Base-by-base conservation (phyloP, 2,797 vertebrate genomes). In the Acrossocheilus wenchowensis region DNA sequence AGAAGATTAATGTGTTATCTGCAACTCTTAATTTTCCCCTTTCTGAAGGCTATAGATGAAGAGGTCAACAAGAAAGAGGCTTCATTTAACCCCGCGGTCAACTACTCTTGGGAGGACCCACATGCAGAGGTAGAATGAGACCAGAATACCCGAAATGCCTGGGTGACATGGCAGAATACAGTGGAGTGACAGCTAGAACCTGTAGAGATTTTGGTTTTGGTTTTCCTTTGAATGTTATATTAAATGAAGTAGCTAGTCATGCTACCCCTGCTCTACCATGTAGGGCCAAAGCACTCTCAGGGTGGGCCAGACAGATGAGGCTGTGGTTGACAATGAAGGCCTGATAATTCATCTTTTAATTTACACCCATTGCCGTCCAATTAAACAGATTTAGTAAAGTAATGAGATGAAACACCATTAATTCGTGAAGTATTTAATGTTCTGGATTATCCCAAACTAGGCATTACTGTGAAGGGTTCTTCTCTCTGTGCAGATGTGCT, bases 401-500 rank as follows among this genome's bases (percentile, higher is more conserved):
- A 75, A 74, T 50, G 8, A 50, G 26, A 50, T 50, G 26, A 50
- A 52, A 1, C 11, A 52, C 8, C 15, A 21, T 10, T 75, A 8
- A 48, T 26, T 39, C 39, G 12, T 71, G 14, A 50, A 10, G 4
- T 50, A 50, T 52, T 52, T 3, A 34, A 52, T 52, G 30, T 43
- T n/a, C 5, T 52, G 26, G 48, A 34, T 50, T 34, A 5, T 36
- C 2, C 41, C 78, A 57, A 87, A 10, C 60, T 90, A 81, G 54
- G 83, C 39, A 34, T 34, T 19, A 68, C 7, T 68, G 30, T 68
- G 30, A 68, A 36, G 6, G 19, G 64, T 36, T 68, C 30, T 68
- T 68, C 64, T 68, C 30, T 36, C 3, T 68, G 30, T 91, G 73
- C 90, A 99, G 98, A 96, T 98, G 92, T 97, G 95, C 90, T 98